Conservation (phyloP, 53 echinoderm and acorn worm species). For the Paracentrotus lividus region DNA sequence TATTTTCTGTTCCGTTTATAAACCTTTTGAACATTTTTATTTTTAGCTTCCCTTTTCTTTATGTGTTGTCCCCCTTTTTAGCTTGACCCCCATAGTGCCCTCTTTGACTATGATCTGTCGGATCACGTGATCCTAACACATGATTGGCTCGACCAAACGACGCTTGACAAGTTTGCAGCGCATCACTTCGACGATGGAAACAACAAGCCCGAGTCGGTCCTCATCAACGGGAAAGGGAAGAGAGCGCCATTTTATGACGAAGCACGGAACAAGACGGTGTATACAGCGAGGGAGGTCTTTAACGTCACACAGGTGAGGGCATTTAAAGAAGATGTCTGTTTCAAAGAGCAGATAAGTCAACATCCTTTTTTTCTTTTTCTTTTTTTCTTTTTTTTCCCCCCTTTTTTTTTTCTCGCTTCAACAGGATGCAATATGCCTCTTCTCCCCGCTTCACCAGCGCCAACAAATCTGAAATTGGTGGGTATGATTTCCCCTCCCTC, state of each 20-base stretch:
- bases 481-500: too few relatives aligned
- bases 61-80: not conserved
- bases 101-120: constrained; percentile 86
- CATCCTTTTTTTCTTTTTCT: too few relatives aligned
- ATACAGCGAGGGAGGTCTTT: constrained; percentile 81
- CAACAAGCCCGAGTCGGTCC: constrained; percentile 86
- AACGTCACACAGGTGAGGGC: constrained; percentile 60
- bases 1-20: too few relatives aligned
- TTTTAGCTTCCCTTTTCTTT: not conserved
- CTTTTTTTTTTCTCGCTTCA: too few relatives aligned
- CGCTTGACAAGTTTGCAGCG: constrained; percentile 80
- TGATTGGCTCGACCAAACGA: constrained; percentile 92
- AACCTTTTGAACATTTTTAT: not conserved
- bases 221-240: constrained; percentile 93
- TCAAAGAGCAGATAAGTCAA: too few relatives aligned
- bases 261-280: constrained; percentile 20
- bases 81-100: constrained; percentile 45
- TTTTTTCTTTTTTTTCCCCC: too few relatives aligned
- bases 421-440: too few relatives aligned
- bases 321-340: not conserved
- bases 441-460: too few relatives aligned
- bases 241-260: constrained; percentile 63
- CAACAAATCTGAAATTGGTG: too few relatives aligned
- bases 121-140: constrained; percentile 85
- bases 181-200: constrained; percentile 85